Evolutionary conservation across 2,888 invertebrate genomes (phyloP).

Genomic region (Luperina nickerlii): DNA sequence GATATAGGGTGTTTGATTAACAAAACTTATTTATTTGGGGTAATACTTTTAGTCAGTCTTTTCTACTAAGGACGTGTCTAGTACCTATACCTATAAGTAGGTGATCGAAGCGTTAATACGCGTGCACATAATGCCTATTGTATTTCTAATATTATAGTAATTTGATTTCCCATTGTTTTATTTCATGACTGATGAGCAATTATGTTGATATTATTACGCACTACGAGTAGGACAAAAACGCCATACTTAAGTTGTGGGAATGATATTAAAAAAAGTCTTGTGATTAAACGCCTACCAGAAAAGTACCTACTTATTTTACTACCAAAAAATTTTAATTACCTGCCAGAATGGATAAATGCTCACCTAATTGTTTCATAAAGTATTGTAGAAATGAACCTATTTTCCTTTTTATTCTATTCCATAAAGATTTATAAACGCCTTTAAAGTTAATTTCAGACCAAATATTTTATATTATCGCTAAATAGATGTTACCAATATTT

Average conservation of each 20-base stretch:
- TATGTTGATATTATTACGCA: slow-evolving; percentile 12
- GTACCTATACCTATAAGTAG: neutral
- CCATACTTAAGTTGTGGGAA: slow-evolving; percentile 40
- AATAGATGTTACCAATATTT: no score
- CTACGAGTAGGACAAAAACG: slow-evolving; percentile 15
- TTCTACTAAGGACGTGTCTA: neutral
- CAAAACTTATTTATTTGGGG: neutral
- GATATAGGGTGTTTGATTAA: no score
- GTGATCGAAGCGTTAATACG: neutral
- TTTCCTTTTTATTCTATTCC: no score
- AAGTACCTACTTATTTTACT: no score
- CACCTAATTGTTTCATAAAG: no score
- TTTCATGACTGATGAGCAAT: slow-evolving; percentile 40
- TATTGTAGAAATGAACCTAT: no score
- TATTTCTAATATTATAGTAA: slow-evolving; percentile 5
- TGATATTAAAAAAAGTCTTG: slow-evolving; percentile 12
- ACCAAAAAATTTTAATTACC: no score
- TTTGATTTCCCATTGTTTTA: slow-evolving; percentile 45
- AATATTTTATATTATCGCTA: no score
- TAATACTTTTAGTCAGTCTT: neutral
- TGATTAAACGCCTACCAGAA: no score
- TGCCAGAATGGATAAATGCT: no score
- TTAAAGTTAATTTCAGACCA: no score
- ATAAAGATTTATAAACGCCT: no score
- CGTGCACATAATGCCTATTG: slow-evolving; percentile 10